Evolutionary conservation across 2,888 invertebrate genomes (phyloP), one percentile per base, ranked within the genome.

Genomic region (Sthenelais limicola): DNA sequence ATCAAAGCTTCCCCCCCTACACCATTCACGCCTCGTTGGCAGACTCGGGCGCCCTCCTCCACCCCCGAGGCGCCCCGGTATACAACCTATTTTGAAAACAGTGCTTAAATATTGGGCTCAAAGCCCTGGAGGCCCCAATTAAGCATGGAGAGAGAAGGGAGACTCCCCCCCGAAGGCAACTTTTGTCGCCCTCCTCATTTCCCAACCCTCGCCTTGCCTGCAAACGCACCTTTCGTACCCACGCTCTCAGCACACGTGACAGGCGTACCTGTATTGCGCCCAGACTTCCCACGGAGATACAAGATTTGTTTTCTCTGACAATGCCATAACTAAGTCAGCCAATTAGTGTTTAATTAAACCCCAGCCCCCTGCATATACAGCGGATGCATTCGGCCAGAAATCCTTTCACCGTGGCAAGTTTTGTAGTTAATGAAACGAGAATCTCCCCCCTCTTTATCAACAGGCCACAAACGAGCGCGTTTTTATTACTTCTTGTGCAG

Each of bases 341-440:
- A 62, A 62, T 62, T 62, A 62, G 62, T 35, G 43, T 62, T 62
- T 62, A 62, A 62, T 62, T 62, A 62, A 62, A 18, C 38, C 38
- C 21, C 15, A 7, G 18, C 62, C 35, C 7, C 49, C 9, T 18
- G 32, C 56, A 24, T 12, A 12, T n/a, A 56, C 56, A 56, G 33
- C 56, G 33, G 56, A 33, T 32, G 18, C 56, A 32, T 21, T 56
- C 56, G 7, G 32, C 32, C 24, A 32, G 56, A 56, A 56, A 56
- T 18, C n/a, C 7, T 33, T 28, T 18, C 28, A 56, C 32, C 28
- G 15, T 18, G 43, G 32, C 56, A n/a, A 15, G 32, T 18, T 33
- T 33, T 32, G 30, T 56, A 33, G 56, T 56, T 56, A 33, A 33
- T 32, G 33, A 56, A 56, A 56, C 56, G 56, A 56, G 56, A n/a